These are phyloP conservation scores for Colletes gigas DNA, from an alignment of 1,140 invertebrate species.

Conservation along the genomic window DNA sequence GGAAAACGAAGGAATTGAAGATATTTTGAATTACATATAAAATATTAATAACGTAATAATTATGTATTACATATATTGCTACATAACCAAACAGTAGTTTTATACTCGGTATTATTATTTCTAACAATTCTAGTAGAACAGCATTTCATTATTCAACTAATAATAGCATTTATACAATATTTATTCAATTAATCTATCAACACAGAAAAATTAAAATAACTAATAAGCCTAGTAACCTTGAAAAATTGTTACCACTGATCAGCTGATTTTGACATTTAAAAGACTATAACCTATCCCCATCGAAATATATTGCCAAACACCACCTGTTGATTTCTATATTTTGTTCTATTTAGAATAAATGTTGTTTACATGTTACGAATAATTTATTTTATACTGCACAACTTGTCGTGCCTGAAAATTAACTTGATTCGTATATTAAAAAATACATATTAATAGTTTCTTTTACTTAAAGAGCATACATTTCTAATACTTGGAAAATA, in stretches of 20 bases:
- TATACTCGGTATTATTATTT: neutral
- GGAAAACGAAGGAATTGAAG: neutral
- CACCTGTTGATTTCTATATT: conserved; percentile 32
- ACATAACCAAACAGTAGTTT: neutral
- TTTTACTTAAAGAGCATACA: conserved; percentile 3
- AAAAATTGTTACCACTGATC: conserved; percentile 41
- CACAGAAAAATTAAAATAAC: neutral
- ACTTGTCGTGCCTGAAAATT: neutral
- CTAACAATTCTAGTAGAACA: neutral
- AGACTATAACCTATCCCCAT: conserved; percentile 46
- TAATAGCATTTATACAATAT: neutral
- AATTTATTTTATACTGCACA: neutral
- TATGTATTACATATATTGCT: neutral
- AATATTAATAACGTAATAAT: neutral
- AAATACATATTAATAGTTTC: neutral
- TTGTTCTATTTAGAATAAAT: neutral
- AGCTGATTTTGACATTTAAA: conserved; percentile 61
- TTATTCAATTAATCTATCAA: neutral
- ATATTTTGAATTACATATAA: neutral
- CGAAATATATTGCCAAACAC: conserved; percentile 15
- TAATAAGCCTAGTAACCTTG: conserved; percentile 10
- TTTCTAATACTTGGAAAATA: neutral
- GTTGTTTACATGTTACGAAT: neutral
- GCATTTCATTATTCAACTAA: neutral
- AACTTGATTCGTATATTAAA: neutral